Conservation (phyloP, 2,888 invertebrate genomes). For the Teleogryllus oceanicus region DNA sequence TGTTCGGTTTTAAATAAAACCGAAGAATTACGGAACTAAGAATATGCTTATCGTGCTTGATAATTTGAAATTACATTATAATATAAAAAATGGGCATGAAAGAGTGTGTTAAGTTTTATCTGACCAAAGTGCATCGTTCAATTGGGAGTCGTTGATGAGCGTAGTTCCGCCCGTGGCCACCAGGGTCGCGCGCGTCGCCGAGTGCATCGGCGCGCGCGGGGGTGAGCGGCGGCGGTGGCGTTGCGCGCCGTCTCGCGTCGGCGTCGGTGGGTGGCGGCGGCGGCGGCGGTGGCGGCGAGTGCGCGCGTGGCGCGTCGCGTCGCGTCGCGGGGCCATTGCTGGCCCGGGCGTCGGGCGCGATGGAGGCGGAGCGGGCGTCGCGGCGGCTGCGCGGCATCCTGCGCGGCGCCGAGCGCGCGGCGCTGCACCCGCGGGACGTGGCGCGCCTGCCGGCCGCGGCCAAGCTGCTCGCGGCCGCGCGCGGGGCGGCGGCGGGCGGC, state of each 20-base stretch:
- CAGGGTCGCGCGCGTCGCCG: constrained; percentile 36
- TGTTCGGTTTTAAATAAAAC: too few relatives aligned
- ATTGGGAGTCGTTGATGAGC: too few relatives aligned
- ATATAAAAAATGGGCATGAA: too few relatives aligned
- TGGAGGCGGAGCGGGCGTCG: constrained; percentile 41
- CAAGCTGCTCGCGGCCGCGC: constrained; percentile 28
- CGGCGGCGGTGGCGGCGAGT: too few relatives aligned
- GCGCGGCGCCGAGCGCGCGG: constrained; percentile 26
- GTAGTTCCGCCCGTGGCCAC: constrained; percentile 38
- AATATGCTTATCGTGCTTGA: too few relatives aligned
- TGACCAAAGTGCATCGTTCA: too few relatives aligned
- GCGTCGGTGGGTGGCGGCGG: too few relatives aligned
- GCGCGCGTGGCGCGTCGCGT: constrained; percentile 35
- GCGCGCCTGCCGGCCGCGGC: constrained; percentile 31
- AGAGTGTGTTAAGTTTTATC: too few relatives aligned
- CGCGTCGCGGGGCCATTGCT: constrained; percentile 36
- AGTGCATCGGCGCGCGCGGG: constrained; percentile 34
- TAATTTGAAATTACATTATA: too few relatives aligned
- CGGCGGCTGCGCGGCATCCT: constrained; percentile 31
- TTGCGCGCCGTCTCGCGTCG: too few relatives aligned
- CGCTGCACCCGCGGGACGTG: constrained; percentile 29
- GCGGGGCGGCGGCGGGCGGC: constrained; percentile 20
- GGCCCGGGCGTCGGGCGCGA: constrained; percentile 48
- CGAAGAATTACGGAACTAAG: too few relatives aligned
- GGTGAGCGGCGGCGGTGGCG: constrained; percentile 37